These are phyloP conservation scores for Dasyurus viverrinus DNA, from an alignment of 2,113 vertebrate genomes.

Conservation along the genomic window DNA sequence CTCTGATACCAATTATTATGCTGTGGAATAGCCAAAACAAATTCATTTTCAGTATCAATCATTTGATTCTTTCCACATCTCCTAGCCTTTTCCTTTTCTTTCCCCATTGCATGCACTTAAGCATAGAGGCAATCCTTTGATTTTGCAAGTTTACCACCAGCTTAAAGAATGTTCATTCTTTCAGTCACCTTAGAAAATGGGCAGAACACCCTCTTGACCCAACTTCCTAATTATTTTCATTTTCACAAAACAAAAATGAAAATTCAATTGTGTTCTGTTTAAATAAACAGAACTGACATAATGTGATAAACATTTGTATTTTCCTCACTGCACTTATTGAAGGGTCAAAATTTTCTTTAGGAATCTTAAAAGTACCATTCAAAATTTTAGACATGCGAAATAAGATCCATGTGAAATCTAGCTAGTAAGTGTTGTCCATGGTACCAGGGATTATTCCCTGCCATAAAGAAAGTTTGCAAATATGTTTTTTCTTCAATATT, in stretches of 20 bases:
- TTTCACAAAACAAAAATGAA: slow-evolving; percentile 32
- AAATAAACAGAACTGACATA: slow-evolving; percentile 54
- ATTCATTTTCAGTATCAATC: slow-evolving; percentile 43
- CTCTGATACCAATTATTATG: slow-evolving; percentile 62
- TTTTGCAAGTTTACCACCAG: slow-evolving; percentile 26
- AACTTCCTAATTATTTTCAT: slow-evolving; percentile 37
- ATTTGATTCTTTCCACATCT: slow-evolving; percentile 6
- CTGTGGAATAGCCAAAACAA: slow-evolving; percentile 47
- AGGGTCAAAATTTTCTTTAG: slow-evolving; percentile 28
- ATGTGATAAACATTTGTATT: neutral
- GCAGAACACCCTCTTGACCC: neutral
- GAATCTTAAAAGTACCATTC: slow-evolving; percentile 23
- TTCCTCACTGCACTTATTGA: slow-evolving; percentile 49
- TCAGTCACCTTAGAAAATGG: slow-evolving; percentile 28
- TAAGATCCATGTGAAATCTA: slow-evolving; percentile 40
- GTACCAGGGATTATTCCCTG: neutral
- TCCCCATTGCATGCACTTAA: neutral
- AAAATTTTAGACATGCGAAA: slow-evolving; percentile 28
- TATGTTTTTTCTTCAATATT: neutral
- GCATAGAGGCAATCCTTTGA: neutral
- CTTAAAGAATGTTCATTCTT: slow-evolving; percentile 20
- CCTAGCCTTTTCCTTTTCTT: neutral
- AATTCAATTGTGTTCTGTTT: slow-evolving; percentile 43
- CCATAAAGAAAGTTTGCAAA: slow-evolving; percentile 31
- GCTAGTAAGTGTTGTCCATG: slow-evolving; percentile 5